Conservation (phyloP, 2,113 vertebrate genomes). For the Anolis sagrei region DNA sequence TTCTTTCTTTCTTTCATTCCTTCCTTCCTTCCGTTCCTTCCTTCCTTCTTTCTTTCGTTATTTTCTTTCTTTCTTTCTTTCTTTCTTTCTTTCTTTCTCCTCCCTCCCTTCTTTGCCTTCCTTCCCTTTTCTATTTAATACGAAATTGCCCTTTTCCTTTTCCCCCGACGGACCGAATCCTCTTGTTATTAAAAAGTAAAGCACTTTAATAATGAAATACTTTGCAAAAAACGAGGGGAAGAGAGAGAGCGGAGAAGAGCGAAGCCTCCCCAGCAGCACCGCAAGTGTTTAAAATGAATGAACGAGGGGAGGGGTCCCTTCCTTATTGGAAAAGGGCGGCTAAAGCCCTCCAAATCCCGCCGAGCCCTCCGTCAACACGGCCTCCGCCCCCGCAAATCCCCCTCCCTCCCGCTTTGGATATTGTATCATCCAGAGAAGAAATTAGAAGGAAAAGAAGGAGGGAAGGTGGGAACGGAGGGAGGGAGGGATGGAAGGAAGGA, state of each 20-base stretch:
- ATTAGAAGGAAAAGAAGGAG: too few species aligned
- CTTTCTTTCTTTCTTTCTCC: too few species aligned
- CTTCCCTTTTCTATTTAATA: slow-evolving; percentile 76
- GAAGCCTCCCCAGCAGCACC: too few species aligned
- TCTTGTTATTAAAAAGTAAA: slow-evolving; percentile 93
- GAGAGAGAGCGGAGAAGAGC: too few species aligned
- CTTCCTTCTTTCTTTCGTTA: too few species aligned
- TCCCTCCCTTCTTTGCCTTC: slow-evolving; percentile 59
- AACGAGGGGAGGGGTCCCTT: too few species aligned
- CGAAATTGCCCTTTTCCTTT: slow-evolving; percentile 87
- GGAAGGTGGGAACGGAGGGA: too few species aligned
- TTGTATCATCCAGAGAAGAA: slow-evolving; percentile 99
- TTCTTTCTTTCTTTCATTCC: too few species aligned
- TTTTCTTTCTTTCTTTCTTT: too few species aligned
- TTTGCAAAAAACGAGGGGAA: slow-evolving; percentile 63
- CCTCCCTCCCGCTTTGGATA: slow-evolving; percentile 93
- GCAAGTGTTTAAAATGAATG: slow-evolving; percentile 96
- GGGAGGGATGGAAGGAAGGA: slow-evolving; percentile 78
- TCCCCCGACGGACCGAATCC: slow-evolving; percentile 84
- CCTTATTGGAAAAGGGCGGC: slow-evolving; percentile 92
- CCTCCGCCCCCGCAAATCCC: slow-evolving; percentile 80
- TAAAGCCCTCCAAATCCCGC: slow-evolving; percentile 92
- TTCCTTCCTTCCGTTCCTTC: too few species aligned
- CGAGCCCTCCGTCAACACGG: slow-evolving; percentile 98
- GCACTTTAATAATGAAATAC: slow-evolving; percentile 98